These are phyloP conservation scores for Macaria notata DNA, from an alignment of 2,888 invertebrate species.

Conservation along the genomic window DNA sequence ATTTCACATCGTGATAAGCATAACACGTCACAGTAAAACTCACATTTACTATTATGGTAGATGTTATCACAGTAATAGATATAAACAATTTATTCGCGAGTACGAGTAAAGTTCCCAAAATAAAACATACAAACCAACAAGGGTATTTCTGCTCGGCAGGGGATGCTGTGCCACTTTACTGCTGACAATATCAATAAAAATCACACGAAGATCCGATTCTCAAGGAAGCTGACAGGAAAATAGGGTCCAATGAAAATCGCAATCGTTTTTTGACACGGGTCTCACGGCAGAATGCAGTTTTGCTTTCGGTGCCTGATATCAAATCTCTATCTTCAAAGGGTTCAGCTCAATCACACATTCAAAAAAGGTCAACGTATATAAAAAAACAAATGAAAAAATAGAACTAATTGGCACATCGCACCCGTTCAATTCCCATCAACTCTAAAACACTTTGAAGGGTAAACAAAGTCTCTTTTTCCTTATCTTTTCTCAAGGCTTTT, in stretches of 20 bases:
- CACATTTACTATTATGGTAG: conserved; percentile 5
- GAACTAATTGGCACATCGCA: conserved; percentile 52
- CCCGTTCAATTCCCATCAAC: conserved; percentile 57
- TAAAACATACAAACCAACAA: conserved; percentile 16
- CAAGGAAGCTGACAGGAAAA: conserved; percentile 42
- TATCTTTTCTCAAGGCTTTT: conserved; percentile 59
- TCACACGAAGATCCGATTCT: conserved; percentile 39
- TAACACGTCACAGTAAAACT: conserved; percentile 3
- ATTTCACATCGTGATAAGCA: conserved; percentile 1
- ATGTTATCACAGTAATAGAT: conserved; percentile 13
- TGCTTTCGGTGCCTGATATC: conserved; percentile 28
- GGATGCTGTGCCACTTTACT: conserved; percentile 20
- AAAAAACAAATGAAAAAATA: conserved; percentile 38
- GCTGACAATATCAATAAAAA: conserved; percentile 36
- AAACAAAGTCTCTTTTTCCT: conserved; percentile 43
- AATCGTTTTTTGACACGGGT: conserved; percentile 52
- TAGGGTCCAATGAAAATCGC: conserved; percentile 43
- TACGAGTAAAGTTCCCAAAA: conserved; percentile 12
- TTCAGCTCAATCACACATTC: conserved; percentile 17
- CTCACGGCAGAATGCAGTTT: conserved; percentile 49
- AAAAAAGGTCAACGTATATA: conserved; percentile 21
- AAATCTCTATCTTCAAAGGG: conserved; percentile 17
- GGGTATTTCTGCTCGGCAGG: conserved; percentile 8
- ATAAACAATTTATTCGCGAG: conserved; percentile 12
- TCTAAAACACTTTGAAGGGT: conserved; percentile 54